A percentile compares a stretch with the other conserved stretches of the same genome.
These are phyloP conservation scores for Charaxes varanes DNA, from an alignment of 1,140 invertebrate genomes.

Conservation along the genomic window DNA sequence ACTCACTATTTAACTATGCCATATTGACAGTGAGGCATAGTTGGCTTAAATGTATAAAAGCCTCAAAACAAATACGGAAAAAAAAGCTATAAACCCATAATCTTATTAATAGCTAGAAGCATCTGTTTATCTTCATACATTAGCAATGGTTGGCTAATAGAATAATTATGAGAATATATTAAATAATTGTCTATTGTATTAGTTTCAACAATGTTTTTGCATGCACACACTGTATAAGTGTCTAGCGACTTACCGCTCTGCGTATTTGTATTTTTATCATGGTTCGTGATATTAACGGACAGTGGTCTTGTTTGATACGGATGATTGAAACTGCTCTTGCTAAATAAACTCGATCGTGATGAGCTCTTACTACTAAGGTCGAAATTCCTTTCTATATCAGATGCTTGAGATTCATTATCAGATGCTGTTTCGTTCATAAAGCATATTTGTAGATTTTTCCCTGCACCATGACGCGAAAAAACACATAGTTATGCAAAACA, in stretches of 20 bases:
- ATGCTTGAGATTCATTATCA: conserved; percentile 84
- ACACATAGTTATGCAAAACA: conserved; percentile 5
- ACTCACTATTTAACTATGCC: too few species aligned
- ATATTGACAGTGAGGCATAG: too few species aligned
- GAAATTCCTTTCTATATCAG: conserved; percentile 77
- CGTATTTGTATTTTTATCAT: conserved; percentile 51
- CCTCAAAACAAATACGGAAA: too few species aligned
- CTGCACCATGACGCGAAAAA: conserved; percentile 73
- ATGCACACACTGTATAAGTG: conserved; percentile 12
- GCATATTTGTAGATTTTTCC: conserved; percentile 95
- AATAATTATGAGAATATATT: too few species aligned
- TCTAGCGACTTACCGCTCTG: conserved; percentile 51
- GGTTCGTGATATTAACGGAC: conserved; percentile 63
- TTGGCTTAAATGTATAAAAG: too few species aligned
- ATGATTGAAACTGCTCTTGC: conserved; percentile 61
- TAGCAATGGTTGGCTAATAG: too few species aligned
- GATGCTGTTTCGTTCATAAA: conserved; percentile 95
- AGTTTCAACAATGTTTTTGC: conserved; percentile 10
- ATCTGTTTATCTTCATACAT: too few species aligned
- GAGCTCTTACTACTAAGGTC: conserved; percentile 54
- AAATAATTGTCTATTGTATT: too few species aligned
- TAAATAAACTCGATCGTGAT: conserved; percentile 54
- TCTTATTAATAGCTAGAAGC: too few species aligned
- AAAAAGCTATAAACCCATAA: too few species aligned
- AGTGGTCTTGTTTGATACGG: conserved; percentile 70